A percentile compares a stretch with the other conserved stretches of the same genome.
Evolutionary conservation across 2,797 vertebrate species (phyloP).

Genomic region (Parotocinclus haroldoi): DNA sequence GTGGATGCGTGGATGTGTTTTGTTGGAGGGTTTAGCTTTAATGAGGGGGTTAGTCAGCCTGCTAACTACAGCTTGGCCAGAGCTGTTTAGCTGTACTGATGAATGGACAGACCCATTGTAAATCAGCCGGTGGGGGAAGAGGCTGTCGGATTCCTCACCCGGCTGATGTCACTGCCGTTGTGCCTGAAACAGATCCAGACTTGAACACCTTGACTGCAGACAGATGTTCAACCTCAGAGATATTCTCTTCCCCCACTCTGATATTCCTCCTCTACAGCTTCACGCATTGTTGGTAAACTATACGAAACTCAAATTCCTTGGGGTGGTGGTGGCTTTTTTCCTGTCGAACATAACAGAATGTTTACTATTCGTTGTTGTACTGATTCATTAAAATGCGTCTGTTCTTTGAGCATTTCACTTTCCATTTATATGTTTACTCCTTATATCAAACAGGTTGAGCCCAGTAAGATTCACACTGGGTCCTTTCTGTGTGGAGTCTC

Average conservation of each 20-base stretch:
- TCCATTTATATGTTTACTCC: too few species aligned
- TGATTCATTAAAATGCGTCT: too few species aligned
- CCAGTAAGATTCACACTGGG: too few species aligned
- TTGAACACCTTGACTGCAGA: constrained; percentile 62
- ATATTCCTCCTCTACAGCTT: constrained; percentile 12
- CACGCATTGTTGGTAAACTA: not conserved
- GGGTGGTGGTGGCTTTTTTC: not conserved
- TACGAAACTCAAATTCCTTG: not conserved
- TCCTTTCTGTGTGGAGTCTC: too few species aligned
- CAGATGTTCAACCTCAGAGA: constrained; percentile 69
- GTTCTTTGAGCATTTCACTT: too few species aligned
- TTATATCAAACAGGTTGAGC: too few species aligned
- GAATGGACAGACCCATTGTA: constrained; percentile 63
- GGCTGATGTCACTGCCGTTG: constrained; percentile 68
- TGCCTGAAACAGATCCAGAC: constrained; percentile 77
- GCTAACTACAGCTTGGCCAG: constrained; percentile 51
- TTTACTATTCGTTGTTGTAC: too few species aligned
- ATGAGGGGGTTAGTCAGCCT: constrained; percentile 58
- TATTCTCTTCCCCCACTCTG: constrained; percentile 32
- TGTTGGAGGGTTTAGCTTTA: constrained; percentile 44
- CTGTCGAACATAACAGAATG: not conserved
- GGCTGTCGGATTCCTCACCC: constrained; percentile 67
- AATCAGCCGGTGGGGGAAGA: constrained; percentile 64
- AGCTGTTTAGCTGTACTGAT: constrained; percentile 56
- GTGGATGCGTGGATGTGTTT: constrained; percentile 47